Base-by-base conservation (phyloP, 2,113 vertebrate genomes). In the Cisticola juncidis region DNA sequence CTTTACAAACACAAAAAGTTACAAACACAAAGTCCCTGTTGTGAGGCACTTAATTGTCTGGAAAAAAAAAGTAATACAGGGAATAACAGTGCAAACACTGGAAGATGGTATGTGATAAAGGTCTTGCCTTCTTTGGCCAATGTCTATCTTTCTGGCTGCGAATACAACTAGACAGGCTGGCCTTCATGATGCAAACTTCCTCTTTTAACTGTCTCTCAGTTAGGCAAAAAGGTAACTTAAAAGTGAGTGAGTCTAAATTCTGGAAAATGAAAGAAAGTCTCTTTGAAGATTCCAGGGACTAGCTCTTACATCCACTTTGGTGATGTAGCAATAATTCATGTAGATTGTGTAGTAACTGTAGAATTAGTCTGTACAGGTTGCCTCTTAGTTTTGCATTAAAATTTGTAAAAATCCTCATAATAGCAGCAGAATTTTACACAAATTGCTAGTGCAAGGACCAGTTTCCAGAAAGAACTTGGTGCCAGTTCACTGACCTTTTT, bases 61-160 rank as follows among this genome's bases (percentile, higher is more conserved):
- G 45, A 60, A 69, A 33, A 29, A 77, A 80, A 61, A 68, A 61
- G 10, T 48, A 62, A 58, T 66, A 48, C 16, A 14, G 9, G 40
- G 17, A 58, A 25, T 78, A 83, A 22, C n/a, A 80, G 33, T 71
- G 61, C 68, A 95, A 96, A 96, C 96, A 96, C 33, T 62, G 38
- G 58, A 70, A 62, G 17, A 23, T 7, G 9, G 8, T 57, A 26
- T 0, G 0, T 69, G 56, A 92, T 83, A 48, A 72, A 73, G 86
- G 86, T 95, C 80, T 80, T 65, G 60, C 36, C 60, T 47, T 33
- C 78, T 69, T 70, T n/a, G 73, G 64, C 44, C 77, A 6, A 3
- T 95, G 78, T 97, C 94, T 93, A 47, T 74, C 6, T 50, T 92
- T 88, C 68, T 88, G 44, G 8, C 81, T 84, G 51, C 68, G 86